These are phyloP conservation scores for Pristionchus arcanus DNA, from an alignment of 2,888 invertebrate genomes.

Conservation along the genomic window DNA sequence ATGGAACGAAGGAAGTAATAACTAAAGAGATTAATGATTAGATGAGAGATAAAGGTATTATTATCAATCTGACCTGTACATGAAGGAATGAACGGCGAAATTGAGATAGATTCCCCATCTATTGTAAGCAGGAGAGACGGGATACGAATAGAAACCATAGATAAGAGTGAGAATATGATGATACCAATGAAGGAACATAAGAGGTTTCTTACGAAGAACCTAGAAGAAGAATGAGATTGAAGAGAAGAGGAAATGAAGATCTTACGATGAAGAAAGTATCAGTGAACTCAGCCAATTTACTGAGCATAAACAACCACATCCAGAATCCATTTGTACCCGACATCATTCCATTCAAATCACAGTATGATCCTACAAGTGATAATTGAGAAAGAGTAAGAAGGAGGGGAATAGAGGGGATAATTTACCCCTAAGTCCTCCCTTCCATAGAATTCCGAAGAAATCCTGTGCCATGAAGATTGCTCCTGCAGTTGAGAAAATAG, in stretches of 20 bases:
- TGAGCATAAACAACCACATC: conserved; percentile 71
- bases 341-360: conserved; percentile 60
- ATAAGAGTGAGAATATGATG: conserved; percentile 55
- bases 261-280: conserved; percentile 71
- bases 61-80: conserved; percentile 65
- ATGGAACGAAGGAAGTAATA: conserved; percentile 78
- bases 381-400: not conserved
- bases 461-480: conserved; percentile 67
- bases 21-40: conserved; percentile 55
- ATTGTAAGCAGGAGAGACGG: conserved; percentile 69
- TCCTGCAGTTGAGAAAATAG: conserved; percentile 74
- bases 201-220: conserved; percentile 55
- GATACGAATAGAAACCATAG: conserved; percentile 45
- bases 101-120: conserved; percentile 78
- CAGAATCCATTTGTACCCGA: conserved; percentile 70
- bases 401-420: not conserved
- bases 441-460: conserved; percentile 58
- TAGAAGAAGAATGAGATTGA: not conserved
- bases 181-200: conserved; percentile 56
- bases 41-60: not conserved
- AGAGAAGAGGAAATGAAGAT: not conserved
- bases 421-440: conserved; percentile 44
- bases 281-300: conserved; percentile 70
- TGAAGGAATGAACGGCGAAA: conserved; percentile 72
- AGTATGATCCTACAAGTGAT: conserved; percentile 58